phyloP scores from a whole-genome alignment of 2,113 vertebrate species.

The Odobenus rosmarus region DNA sequence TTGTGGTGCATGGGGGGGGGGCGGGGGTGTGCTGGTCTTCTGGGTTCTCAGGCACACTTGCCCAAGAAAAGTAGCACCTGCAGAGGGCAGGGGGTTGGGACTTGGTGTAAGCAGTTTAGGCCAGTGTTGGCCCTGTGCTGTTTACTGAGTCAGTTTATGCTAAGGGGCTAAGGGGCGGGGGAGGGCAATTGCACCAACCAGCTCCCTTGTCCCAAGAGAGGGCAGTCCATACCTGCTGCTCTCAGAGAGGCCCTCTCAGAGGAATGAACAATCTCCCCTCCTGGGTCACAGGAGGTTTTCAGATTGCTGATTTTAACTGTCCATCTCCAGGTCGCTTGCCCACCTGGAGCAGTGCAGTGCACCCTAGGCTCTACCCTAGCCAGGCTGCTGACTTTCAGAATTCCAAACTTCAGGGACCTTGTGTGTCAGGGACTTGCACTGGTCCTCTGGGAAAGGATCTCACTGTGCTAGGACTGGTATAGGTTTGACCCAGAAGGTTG shows the following conservation, averaged over 20 bases:
- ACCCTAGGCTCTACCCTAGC: neutral
- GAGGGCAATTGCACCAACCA: neutral
- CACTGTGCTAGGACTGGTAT: neutral
- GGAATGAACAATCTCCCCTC: neutral
- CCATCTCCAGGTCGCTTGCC: neutral
- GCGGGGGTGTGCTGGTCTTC: neutral
- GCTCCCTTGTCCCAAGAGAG: neutral
- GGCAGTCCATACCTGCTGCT: neutral
- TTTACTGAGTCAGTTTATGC: neutral
- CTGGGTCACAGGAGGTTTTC: neutral
- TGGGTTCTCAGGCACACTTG: neutral
- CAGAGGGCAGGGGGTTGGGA: neutral
- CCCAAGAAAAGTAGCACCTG: neutral
- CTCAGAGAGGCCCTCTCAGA: neutral
- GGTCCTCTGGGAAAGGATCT: neutral
- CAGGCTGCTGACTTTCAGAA: neutral
- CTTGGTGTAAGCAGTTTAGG: neutral
- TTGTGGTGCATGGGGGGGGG: no score
- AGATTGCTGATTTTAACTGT: neutral
- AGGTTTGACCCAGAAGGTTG: neutral
- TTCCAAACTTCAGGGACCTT: neutral
- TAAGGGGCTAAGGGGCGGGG: neutral
- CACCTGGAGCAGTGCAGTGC: neutral
- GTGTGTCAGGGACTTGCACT: neutral
- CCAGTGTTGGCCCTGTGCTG: neutral